phyloP scores from a whole-genome alignment of 2,113 vertebrate species.

The Zapus hudsonius region DNA sequence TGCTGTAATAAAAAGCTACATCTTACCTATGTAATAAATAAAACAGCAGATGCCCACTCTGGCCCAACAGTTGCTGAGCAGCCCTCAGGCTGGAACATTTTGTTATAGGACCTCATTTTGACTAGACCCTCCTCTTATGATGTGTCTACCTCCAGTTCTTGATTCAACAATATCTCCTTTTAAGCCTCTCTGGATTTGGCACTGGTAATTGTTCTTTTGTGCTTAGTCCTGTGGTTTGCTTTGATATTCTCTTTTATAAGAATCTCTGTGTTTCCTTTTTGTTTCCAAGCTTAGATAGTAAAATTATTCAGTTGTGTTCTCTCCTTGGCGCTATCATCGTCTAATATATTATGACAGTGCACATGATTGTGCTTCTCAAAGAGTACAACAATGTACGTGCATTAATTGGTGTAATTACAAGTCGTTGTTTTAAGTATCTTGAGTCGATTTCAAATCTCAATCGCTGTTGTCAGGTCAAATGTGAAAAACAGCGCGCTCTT shows the following conservation, averaged over 20 bases:
- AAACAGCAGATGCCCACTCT: not conserved
- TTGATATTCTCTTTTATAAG: constrained; percentile 20
- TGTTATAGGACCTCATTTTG: not conserved
- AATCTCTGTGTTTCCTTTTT: not conserved
- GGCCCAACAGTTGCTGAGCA: not conserved
- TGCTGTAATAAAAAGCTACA: not conserved
- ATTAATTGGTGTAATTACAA: constrained; percentile 63
- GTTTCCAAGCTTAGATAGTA: not conserved
- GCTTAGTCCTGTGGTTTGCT: not conserved
- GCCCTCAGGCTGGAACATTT: not conserved
- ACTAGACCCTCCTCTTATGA: not conserved
- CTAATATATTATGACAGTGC: constrained; percentile 8
- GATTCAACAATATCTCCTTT: not conserved
- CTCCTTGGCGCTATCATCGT: not conserved
- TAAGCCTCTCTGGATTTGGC: not conserved
- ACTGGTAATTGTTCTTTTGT: not conserved
- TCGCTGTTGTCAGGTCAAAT: constrained; percentile 56
- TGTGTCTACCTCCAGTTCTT: not conserved
- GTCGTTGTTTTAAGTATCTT: constrained; percentile 53
- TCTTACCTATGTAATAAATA: not conserved
- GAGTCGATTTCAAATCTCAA: constrained; percentile 64
- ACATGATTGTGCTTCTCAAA: constrained; percentile 17
- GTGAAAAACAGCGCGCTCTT: constrained; percentile 43
- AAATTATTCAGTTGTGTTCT: not conserved
- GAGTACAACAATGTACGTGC: not conserved